Evolutionary conservation across 2,113 vertebrate genomes (phyloP).

Genomic region (Triplophysa tibetana): DNA sequence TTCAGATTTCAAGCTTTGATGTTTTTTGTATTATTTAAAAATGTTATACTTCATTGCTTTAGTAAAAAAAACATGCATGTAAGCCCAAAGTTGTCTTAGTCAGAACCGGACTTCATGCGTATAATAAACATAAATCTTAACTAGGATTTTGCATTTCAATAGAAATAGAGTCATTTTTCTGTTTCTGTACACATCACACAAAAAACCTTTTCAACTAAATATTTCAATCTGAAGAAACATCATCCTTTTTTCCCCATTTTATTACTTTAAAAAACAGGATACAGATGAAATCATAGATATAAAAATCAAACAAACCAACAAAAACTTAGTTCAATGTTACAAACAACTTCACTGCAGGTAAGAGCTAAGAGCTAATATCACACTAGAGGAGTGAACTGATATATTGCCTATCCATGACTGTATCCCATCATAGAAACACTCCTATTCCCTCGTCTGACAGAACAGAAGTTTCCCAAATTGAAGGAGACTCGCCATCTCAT

Average conservation of each 20-base stretch:
- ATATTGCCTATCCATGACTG: constrained; percentile 58
- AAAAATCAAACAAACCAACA: constrained; percentile 66
- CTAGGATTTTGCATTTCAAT: no score
- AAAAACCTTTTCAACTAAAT: background rate
- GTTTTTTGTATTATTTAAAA: background rate
- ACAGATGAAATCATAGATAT: constrained; percentile 79
- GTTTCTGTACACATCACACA: background rate
- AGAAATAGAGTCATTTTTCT: background rate
- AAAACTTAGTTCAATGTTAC: constrained; percentile 68
- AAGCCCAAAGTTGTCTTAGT: no score
- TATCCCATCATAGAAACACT: constrained; percentile 42
- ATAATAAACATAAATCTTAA: background rate
- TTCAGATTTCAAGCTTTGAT: background rate
- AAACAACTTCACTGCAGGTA: constrained; percentile 71
- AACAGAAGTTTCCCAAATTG: constrained; percentile 50
- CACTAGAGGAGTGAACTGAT: constrained; percentile 64
- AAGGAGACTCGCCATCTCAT: constrained; percentile 50
- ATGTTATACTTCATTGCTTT: background rate
- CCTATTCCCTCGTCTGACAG: constrained; percentile 37
- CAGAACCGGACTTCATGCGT: background rate
- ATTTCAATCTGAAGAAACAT: background rate
- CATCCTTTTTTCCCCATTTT: constrained; percentile 61
- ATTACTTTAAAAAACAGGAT: constrained; percentile 76
- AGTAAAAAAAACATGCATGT: no score
- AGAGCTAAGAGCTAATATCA: constrained; percentile 68